A percentile compares a stretch with the other conserved stretches of the same genome.
Evolutionary conservation across 2,888 invertebrate species (phyloP).

Genomic region (Drosophila nr. perissopoda): DNA sequence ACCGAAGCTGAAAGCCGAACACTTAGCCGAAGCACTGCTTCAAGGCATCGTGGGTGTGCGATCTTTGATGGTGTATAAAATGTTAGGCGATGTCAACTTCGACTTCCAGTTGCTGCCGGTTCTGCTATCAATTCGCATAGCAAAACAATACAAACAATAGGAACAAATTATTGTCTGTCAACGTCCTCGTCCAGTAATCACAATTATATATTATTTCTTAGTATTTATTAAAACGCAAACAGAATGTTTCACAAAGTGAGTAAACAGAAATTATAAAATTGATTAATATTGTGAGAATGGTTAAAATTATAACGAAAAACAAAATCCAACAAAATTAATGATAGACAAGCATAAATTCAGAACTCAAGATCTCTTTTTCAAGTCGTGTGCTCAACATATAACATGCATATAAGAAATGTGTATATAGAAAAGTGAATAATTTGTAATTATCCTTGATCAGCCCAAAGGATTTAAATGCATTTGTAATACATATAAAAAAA

Average conservation of each 20-base stretch:
- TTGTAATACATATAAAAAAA: neutral
- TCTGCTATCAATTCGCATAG: constrained; percentile 51
- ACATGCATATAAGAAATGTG: neutral
- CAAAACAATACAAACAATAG: constrained; percentile 21
- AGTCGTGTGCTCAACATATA: neutral
- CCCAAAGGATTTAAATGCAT: no score
- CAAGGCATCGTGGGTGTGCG: constrained; percentile 49
- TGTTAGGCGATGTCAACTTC: constrained; percentile 44
- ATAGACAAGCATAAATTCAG: neutral
- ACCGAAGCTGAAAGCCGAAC: constrained; percentile 10
- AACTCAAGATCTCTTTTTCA: neutral
- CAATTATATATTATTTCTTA: constrained; percentile 14
- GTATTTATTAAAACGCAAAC: constrained; percentile 39
- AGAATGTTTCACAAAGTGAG: constrained; percentile 65
- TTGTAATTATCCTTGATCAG: neutral
- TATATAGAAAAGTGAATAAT: neutral
- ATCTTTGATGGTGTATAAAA: constrained; percentile 62
- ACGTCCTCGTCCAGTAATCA: constrained; percentile 41
- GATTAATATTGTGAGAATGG: neutral
- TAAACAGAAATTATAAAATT: constrained; percentile 2
- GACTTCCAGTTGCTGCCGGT: constrained; percentile 67
- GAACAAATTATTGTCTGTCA: constrained; percentile 28
- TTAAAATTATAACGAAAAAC: constrained; percentile 1
- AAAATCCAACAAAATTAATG: neutral
- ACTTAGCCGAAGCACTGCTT: constrained; percentile 18